Evolutionary conservation across 2,888 invertebrate species (phyloP), one percentile per base, ranked within the genome.

Genomic region (Macrophya annulata): DNA sequence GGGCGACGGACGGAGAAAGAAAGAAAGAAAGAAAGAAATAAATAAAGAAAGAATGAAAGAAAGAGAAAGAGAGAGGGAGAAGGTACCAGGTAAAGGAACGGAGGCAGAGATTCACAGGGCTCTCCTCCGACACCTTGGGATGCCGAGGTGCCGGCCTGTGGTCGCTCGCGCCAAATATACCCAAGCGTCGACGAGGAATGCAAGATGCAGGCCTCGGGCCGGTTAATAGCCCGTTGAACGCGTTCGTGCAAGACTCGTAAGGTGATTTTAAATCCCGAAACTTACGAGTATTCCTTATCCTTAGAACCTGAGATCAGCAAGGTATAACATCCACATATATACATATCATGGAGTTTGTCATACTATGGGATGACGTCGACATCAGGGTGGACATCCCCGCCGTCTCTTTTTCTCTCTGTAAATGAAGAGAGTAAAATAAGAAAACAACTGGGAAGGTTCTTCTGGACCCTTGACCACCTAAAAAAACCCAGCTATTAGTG

Each of bases 11-110:
- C 62, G 43, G 55, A 40, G 71, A 84, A 82, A 84, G 85, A 79
- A 82, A 85, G 84, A 86, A 84, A 85, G 81, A 86, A 51, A 86
- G 68, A 83, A 86, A 87, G 85, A 88, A 85, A 76, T 43, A 76
- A 62, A 51, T 21, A 45, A 71, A 51, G 65, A 59, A 40, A 43
- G 84, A 85, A 85, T n/a, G n/a, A n/a, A n/a, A n/a, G n/a, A 72
- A 79, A 87, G 86, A 86, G 59, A 82, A 6, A 65, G 55, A 51
- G 37, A 51, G 55, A 83, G 76, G 21, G 77, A 77, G 65, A 76
- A 62, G 40, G 43, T 40, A 81, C 43, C 77, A 83, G 83, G 83
- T 83, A 83, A 37, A 83, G 68, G 68, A 68, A 51, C 65, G 68
- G 68, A 83, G 83, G 48, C 43, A 68, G 48, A 83, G 43, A 83